These are phyloP conservation scores for Platynereis dumerilii DNA, from an alignment of 2,888 invertebrate species.

Conservation along the genomic window DNA sequence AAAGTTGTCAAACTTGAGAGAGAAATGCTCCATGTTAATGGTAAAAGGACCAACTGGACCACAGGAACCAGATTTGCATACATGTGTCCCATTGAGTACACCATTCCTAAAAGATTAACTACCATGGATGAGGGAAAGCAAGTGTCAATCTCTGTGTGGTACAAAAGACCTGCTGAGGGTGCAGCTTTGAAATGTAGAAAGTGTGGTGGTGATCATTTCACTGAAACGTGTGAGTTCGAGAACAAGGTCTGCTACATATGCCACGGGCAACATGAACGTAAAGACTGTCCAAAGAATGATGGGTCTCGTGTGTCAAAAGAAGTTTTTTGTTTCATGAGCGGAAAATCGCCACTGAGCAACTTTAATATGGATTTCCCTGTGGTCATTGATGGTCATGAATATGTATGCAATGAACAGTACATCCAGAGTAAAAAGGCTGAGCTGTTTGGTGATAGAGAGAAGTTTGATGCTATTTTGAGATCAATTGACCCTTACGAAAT, in stretches of 20 bases:
- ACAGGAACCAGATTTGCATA: not conserved
- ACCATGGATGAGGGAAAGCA: not conserved
- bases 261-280: not conserved
- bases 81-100: not conserved
- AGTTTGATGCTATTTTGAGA: not conserved
- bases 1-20: not conserved
- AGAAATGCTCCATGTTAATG: not conserved
- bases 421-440: not conserved
- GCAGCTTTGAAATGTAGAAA: not conserved
- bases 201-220: too few relatives aligned
- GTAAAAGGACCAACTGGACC: not conserved
- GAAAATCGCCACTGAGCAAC: not conserved
- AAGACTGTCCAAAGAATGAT: not conserved
- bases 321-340: not conserved
- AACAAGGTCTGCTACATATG: not conserved
- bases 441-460: not conserved
- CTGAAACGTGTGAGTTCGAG: not conserved
- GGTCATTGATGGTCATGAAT: not conserved
- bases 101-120: not conserved
- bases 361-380: not conserved
- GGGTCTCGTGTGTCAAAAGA: not conserved
- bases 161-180: not conserved
- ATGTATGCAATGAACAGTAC: conserved; percentile 1
- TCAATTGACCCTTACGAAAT: not conserved
- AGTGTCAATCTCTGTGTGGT: not conserved